Evolutionary conservation across 2,113 vertebrate species (phyloP).

Genomic region (Scomber japonicus): DNA sequence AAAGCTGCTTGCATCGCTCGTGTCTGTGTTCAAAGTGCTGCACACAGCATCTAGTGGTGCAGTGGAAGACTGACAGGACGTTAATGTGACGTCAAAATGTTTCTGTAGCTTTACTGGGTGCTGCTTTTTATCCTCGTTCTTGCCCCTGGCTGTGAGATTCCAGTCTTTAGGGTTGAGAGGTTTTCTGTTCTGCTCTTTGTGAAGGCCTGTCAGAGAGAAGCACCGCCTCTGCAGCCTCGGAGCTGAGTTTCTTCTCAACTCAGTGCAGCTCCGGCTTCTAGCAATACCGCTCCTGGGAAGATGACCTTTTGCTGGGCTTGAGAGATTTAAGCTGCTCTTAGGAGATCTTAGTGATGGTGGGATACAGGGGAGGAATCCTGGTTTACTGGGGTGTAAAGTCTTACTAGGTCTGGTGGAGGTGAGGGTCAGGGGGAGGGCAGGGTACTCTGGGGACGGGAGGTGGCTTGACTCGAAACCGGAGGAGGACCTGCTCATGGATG

Average conservation of each 20-base stretch:
- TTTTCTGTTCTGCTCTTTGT: constrained; percentile 72
- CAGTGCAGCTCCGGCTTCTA: constrained; percentile 87
- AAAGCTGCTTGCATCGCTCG: neutral
- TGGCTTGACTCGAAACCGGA: constrained; percentile 84
- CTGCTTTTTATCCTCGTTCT: neutral
- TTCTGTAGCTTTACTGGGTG: neutral
- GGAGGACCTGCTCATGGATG: constrained; percentile 83
- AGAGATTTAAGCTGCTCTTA: constrained; percentile 19
- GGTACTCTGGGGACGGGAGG: constrained; percentile 82
- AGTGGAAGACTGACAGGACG: neutral
- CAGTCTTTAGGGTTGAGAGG: constrained; percentile 12
- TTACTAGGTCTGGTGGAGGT: constrained; percentile 71
- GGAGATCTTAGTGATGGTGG: constrained; percentile 46
- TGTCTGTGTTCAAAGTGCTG: neutral
- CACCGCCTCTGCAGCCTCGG: constrained; percentile 81
- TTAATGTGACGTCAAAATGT: neutral
- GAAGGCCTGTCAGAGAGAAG: constrained; percentile 87
- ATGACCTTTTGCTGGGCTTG: constrained; percentile 60
- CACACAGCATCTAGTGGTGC: neutral
- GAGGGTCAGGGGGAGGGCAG: constrained; percentile 77
- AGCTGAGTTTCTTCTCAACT: constrained; percentile 72
- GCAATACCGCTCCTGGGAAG: constrained; percentile 36
- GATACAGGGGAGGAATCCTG: constrained; percentile 47
- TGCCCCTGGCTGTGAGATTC: neutral
- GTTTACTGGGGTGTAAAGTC: constrained; percentile 62